Conservation (phyloP, 1,140 invertebrate species). For the Rhopalosiphum padi region DNA sequence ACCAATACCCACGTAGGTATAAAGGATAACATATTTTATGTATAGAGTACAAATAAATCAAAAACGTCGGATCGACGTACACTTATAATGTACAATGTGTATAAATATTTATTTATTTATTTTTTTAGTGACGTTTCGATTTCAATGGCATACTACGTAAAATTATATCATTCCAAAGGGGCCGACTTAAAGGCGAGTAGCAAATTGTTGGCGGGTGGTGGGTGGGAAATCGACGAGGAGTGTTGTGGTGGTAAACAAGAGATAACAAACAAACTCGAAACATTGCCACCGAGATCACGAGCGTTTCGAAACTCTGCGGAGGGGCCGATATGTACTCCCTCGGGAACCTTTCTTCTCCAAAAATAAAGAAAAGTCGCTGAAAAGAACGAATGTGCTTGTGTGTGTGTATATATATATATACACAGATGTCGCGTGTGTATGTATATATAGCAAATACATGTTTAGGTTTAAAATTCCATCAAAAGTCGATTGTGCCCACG, state of each 20-base stretch:
- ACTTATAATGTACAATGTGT: background rate
- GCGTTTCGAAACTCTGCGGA: background rate
- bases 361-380: background rate
- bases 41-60: background rate
- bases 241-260: constrained; percentile 1
- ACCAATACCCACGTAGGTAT: background rate
- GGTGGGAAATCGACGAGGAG: background rate
- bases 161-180: background rate
- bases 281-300: background rate
- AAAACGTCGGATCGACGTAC: background rate
- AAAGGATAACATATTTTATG: background rate
- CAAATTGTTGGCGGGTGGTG: background rate
- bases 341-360: background rate
- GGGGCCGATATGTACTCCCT: background rate
- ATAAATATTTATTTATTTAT: constrained; percentile 2
- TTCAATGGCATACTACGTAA: background rate
- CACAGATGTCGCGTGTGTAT: background rate
- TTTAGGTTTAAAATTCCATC: background rate
- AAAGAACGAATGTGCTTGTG: background rate
- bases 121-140: background rate
- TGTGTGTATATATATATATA: background rate
- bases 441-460: background rate
- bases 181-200: background rate
- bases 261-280: constrained; percentile 32
- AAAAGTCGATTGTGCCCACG: background rate